Conservation (phyloP, 2,797 vertebrate genomes). For the Mastacembelus armatus region DNA sequence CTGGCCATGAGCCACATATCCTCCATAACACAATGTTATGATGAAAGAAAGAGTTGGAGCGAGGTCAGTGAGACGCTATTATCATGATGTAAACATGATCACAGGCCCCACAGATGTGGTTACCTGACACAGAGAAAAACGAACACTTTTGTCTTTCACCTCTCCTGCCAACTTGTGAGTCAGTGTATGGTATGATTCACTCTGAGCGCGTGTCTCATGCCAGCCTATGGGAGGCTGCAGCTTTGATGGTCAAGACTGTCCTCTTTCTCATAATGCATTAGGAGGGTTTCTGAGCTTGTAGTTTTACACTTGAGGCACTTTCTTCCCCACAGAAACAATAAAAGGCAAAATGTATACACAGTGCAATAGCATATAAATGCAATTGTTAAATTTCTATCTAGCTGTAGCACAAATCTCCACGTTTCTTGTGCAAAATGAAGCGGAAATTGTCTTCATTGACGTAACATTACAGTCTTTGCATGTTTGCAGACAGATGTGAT, state of each 20-base stretch:
- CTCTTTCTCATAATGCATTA: too few relatives aligned
- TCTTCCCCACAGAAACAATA: neutral
- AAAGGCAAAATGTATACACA: too few relatives aligned
- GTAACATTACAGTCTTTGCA: too few relatives aligned
- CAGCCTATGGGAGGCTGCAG: neutral
- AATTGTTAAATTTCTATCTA: neutral
- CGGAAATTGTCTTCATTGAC: too few relatives aligned
- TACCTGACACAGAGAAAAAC: constrained; percentile 60
- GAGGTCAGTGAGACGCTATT: constrained; percentile 35
- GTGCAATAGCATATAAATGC: neutral
- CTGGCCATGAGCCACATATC: constrained; percentile 48
- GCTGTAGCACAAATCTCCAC: too few relatives aligned
- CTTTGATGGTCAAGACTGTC: constrained; percentile 21
- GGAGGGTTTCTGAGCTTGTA: too few relatives aligned
- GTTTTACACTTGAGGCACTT: neutral
- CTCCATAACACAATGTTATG: constrained; percentile 34
- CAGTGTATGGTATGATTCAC: constrained; percentile 43
- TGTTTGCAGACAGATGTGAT: too few relatives aligned
- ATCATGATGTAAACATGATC: constrained; percentile 62
- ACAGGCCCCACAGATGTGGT: constrained; percentile 57
- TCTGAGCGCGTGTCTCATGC: neutral
- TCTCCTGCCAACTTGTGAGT: constrained; percentile 5
- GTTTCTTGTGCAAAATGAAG: too few relatives aligned
- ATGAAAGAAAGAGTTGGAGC: constrained; percentile 44
- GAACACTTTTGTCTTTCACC: constrained; percentile 39